These are phyloP conservation scores for Chloropsis cyanopogon DNA, from an alignment of 2,113 vertebrate genomes.

Conservation along the genomic window DNA sequence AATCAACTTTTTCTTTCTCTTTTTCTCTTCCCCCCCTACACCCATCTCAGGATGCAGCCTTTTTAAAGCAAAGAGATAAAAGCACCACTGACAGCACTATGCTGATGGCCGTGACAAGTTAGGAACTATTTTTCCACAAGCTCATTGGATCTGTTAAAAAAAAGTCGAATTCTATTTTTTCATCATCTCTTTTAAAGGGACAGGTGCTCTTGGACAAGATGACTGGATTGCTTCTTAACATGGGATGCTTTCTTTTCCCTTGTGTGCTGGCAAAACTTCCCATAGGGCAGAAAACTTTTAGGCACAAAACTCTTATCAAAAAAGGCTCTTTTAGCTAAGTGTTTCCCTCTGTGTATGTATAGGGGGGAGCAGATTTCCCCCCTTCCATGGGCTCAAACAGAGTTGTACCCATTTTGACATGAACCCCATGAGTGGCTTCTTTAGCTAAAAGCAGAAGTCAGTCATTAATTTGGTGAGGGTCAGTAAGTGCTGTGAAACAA, in stretches of 20 bases:
- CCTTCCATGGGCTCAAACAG: background rate
- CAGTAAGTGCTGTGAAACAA: background rate
- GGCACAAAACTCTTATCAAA: background rate
- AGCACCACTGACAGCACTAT: conserved; percentile 9
- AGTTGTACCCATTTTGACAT: background rate
- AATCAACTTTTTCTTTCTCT: conserved; percentile 3
- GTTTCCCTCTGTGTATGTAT: background rate
- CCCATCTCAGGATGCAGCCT: conserved; percentile 5
- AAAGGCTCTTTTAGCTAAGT: background rate
- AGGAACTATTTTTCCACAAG: background rate
- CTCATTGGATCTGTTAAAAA: background rate
- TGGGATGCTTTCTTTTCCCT: background rate
- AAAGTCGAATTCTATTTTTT: background rate
- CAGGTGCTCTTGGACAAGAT: background rate
- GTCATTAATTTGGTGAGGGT: background rate
- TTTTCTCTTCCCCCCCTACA: background rate
- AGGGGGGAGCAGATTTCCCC: background rate
- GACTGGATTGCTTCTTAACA: background rate
- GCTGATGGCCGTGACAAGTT: background rate
- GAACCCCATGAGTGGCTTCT: background rate
- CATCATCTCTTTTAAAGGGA: background rate
- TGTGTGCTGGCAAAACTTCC: background rate
- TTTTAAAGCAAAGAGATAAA: conserved; percentile 40
- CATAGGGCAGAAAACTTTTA: background rate
- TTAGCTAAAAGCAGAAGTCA: background rate